Base-by-base conservation (phyloP, 2,888 invertebrate genomes). In the Thysanoteuthis rhombus region DNA sequence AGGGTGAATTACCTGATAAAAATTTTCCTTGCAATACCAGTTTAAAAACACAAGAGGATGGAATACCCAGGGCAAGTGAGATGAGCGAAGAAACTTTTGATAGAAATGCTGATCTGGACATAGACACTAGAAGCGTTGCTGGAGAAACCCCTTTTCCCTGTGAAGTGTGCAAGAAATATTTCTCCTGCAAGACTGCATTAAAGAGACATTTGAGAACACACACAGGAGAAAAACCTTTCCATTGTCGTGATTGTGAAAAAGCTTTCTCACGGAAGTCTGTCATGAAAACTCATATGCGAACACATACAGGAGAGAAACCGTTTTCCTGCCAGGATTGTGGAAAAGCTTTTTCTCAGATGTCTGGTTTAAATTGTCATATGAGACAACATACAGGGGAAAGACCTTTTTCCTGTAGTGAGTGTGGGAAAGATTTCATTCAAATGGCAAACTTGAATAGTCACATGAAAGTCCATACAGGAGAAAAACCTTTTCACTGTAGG, bases 401-500 rank as follows among this genome's bases (percentile, higher is more conserved):
- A 12, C 90, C 90, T 38, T 90, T 90, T 36, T 90, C n/a, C 39
- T 90, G 90, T 36, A 25, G 38, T 25, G 22, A 39, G 19, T 90
- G 90, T 39, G 90, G 90, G 6, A 90, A 90, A 40, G 39, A 38
- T 90, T 90, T 90, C 38, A 90, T 40, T 39, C 39, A 90, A 39
- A 38, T 39, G 38, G 39, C 38, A 28, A 39, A 38, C 16, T 90
- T 90, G 90, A 90, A 39, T 40, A 90, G 39, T 39, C 90, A 90
- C 90, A 38, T 38, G 28, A 38, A 90, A n/a, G 38, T 38, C 10
- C 89, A 90, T 90, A 38, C 89, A n/a, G 89, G 89, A 16, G 89
- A 90, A 90, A 90, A 90, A 90, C 89, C 89, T 19, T 90, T 90
- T 38, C 89, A 90, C 89, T 90, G 89, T 36, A n/a, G 38, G 39